These are phyloP conservation scores for Neostethus bicornis DNA, from an alignment of 2,797 vertebrate genomes.

Conservation along the genomic window DNA sequence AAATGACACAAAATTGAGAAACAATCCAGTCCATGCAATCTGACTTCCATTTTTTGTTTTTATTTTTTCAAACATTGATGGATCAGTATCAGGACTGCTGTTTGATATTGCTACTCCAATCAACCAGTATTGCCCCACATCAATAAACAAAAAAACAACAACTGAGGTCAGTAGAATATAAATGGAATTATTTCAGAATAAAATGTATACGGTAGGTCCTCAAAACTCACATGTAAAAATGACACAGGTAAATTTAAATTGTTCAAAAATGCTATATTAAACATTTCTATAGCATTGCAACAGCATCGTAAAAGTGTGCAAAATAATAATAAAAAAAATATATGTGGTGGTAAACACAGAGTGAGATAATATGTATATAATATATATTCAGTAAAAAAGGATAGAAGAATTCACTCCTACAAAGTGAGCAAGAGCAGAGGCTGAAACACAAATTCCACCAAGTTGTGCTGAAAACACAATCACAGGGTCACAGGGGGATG, in stretches of 20 bases:
- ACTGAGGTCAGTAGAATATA: conserved; percentile 52
- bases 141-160: conserved; percentile 47
- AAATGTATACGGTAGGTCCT: conserved; percentile 47
- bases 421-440: conserved; percentile 85
- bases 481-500: conserved; percentile 86
- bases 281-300: conserved; percentile 81
- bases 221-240: conserved; percentile 47
- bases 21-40: conserved; percentile 36
- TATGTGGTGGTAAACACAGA: conserved; percentile 57
- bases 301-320: conserved; percentile 79
- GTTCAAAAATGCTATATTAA: conserved; percentile 58
- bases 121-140: conserved; percentile 54
- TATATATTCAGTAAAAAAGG: conserved; percentile 77
- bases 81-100: conserved; percentile 26
- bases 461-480: conserved; percentile 87
- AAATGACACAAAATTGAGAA: conserved; percentile 38
- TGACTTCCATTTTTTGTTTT: conserved; percentile 2
- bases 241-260: conserved; percentile 57
- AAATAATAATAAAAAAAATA: conserved; percentile 63
- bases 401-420: conserved; percentile 78
- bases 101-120: conserved; percentile 60
- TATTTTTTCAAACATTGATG: conserved; percentile 13
- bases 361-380: conserved; percentile 36
- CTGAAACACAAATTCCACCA: conserved; percentile 85
- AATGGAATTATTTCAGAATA: conserved; percentile 42